A percentile compares a stretch with the other conserved stretches of the same genome.
Evolutionary conservation across 2,797 vertebrate species (phyloP).

Genomic region (Ceryle rudis): DNA sequence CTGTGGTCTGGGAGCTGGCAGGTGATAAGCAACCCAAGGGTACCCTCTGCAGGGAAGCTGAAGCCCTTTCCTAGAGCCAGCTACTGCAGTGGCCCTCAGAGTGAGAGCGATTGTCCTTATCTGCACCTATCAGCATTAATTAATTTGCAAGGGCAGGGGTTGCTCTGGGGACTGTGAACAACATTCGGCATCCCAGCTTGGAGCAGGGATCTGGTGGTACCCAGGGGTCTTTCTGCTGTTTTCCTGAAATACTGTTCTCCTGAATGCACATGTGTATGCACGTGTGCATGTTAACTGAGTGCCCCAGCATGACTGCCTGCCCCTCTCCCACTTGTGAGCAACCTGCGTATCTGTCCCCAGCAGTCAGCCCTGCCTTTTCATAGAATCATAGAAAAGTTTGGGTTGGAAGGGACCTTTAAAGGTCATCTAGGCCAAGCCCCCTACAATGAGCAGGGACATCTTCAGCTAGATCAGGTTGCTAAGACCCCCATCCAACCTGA

Average conservation of each 20-base stretch:
- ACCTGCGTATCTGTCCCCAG: not conserved
- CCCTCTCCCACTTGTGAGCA: not conserved
- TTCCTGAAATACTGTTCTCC: not conserved
- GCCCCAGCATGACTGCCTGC: rapidly evolving
- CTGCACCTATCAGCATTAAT: not conserved
- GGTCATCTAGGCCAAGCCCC: no score
- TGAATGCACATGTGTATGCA: rapidly evolving
- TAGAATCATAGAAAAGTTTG: not conserved
- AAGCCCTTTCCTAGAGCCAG: not conserved
- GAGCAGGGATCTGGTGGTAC: not conserved
- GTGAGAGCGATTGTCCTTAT: not conserved
- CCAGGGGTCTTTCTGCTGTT: not conserved
- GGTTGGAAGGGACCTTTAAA: not conserved
- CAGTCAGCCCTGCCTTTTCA: not conserved
- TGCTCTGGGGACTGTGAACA: not conserved
- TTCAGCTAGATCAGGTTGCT: not conserved
- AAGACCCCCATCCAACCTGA: rapidly evolving
- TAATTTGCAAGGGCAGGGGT: not conserved
- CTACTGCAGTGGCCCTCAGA: not conserved
- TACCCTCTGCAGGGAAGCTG: not conserved
- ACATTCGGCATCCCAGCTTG: not conserved
- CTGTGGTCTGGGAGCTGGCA: not conserved
- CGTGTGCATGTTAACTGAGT: not conserved
- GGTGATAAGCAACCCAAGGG: rapidly evolving
- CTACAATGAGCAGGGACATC: not conserved